Evolutionary conservation across 2,888 invertebrate genomes (phyloP).

Genomic region (Lasioglossum oenotherae): DNA sequence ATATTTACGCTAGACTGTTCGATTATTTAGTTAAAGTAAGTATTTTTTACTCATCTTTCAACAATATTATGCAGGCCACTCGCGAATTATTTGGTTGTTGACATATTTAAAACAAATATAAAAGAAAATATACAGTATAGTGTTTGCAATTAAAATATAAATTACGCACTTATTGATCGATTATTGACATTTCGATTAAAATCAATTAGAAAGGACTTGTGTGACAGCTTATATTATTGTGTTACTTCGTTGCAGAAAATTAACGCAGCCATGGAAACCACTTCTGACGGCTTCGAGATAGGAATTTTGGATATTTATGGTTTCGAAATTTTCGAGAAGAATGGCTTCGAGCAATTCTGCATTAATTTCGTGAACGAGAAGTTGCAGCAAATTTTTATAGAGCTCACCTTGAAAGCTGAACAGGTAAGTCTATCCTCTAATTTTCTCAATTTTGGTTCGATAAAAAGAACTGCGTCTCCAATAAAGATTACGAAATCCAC

Average conservation of each 20-base stretch:
- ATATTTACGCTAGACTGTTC: conserved; percentile 87
- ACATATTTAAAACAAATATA: not conserved
- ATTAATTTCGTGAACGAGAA: conserved; percentile 91
- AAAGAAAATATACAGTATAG: not conserved
- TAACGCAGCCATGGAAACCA: conserved; percentile 87
- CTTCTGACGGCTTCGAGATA: conserved; percentile 84
- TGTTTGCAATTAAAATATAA: not conserved
- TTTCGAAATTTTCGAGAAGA: conserved; percentile 89
- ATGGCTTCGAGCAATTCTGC: conserved; percentile 90
- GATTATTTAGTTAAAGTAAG: conserved; percentile 87
- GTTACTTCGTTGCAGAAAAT: conserved; percentile 85
- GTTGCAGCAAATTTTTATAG: conserved; percentile 90
- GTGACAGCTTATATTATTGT: not conserved
- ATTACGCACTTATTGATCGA: not conserved
- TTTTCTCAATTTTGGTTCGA: not conserved
- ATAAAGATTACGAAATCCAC: not conserved
- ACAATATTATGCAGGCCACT: not conserved
- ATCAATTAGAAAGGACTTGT: too few relatives aligned
- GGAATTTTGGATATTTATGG: conserved; percentile 90
- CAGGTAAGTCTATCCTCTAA: conserved; percentile 84
- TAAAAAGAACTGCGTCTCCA: not conserved
- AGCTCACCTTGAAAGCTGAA: conserved; percentile 89
- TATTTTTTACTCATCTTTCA: not conserved
- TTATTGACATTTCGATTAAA: too few relatives aligned
- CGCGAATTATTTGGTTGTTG: not conserved